phyloP scores from a whole-genome alignment of 1,140 invertebrate genomes.

The Mesaphorura yosii region DNA sequence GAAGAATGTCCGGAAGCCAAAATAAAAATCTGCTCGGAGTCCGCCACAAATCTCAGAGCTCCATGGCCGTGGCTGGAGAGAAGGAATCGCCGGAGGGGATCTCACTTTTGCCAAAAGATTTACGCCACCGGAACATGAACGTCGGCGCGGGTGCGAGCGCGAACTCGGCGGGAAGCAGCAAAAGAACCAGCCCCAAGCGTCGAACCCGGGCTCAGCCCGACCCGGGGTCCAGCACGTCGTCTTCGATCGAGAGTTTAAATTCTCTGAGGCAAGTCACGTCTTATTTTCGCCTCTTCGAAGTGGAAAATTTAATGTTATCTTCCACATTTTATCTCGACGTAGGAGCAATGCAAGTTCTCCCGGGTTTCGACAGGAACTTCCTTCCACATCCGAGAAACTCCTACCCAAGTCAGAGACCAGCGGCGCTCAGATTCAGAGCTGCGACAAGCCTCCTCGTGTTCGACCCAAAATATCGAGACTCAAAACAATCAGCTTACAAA shows the following conservation, averaged over 20 bases:
- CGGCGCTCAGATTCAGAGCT: neutral
- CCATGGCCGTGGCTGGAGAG: neutral
- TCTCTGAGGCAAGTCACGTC: conserved; percentile 35
- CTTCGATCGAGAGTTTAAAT: conserved; percentile 42
- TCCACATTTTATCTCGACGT: too few relatives aligned
- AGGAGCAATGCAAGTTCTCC: neutral
- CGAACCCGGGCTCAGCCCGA: conserved; percentile 36
- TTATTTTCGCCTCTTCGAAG: neutral
- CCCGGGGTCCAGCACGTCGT: conserved; percentile 41
- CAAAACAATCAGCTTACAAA: conserved; percentile 55
- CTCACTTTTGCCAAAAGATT: neutral
- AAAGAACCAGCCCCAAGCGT: conserved; percentile 40
- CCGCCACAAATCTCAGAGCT: neutral
- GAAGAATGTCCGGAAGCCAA: conserved; percentile 10
- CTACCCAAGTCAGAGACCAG: neutral
- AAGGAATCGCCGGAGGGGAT: neutral
- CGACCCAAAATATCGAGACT: conserved; percentile 40
- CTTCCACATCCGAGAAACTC: neutral
- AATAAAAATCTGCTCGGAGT: neutral
- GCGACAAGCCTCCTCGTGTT: neutral
- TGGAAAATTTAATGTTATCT: neutral
- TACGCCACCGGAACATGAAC: too few relatives aligned
- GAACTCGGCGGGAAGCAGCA: conserved; percentile 20
- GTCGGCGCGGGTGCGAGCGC: neutral
- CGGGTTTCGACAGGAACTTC: neutral